Percentiles rank a stretch among this genome's conserved stretches.
Evolutionary conservation across 2,888 invertebrate genomes (phyloP).

Genomic region (Digitonthophagus gazella): DNA sequence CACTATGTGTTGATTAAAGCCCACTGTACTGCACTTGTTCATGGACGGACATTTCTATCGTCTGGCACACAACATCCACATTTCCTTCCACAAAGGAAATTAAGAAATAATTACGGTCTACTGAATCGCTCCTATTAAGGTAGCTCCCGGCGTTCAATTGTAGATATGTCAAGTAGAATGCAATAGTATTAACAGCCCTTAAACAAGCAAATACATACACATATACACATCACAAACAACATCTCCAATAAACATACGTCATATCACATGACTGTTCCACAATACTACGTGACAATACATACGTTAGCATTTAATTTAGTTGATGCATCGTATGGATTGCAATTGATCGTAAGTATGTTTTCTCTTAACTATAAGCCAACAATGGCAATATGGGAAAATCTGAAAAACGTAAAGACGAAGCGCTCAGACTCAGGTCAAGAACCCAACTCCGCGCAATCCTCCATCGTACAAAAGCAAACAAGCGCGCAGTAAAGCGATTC

Average conservation of each 20-base stretch:
- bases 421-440: background rate
- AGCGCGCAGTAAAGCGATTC: background rate
- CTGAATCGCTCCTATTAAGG: too few relatives aligned
- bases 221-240: background rate
- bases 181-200: too few relatives aligned
- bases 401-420: background rate
- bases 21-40: too few relatives aligned
- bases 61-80: too few relatives aligned
- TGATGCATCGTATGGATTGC: background rate
- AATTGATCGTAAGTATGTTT: background rate
- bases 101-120: too few relatives aligned
- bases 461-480: background rate
- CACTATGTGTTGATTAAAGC: background rate
- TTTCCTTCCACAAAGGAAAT: too few relatives aligned
- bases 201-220: too few relatives aligned
- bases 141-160: too few relatives aligned
- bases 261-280: background rate
- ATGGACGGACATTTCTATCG: too few relatives aligned
- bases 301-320: background rate
- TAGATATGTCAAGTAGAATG: too few relatives aligned
- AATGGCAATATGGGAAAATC: background rate
- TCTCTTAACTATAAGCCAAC: background rate
- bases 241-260: background rate
- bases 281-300: background rate
- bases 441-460: background rate